Evolutionary conservation across 2,113 vertebrate genomes (phyloP).

Genomic region (Salminus brasiliensis): DNA sequence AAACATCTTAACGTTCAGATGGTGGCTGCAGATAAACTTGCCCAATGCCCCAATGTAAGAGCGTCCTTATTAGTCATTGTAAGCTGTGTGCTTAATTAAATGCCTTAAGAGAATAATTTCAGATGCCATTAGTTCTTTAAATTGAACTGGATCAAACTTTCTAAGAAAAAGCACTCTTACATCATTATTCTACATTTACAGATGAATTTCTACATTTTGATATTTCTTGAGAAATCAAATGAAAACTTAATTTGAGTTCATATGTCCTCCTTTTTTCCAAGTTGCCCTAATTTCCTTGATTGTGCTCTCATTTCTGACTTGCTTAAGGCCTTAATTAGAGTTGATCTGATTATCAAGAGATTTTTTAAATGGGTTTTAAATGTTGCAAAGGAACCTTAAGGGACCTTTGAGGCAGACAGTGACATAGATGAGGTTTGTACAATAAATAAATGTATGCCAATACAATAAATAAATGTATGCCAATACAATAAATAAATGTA

Average conservation of each 20-base stretch:
- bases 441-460: too few species aligned
- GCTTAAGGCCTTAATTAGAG: constrained; percentile 23
- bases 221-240: constrained; percentile 14
- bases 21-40: constrained; percentile 96
- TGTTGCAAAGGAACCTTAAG: not conserved
- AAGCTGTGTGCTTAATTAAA: not conserved
- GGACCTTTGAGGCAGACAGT: constrained; percentile 12
- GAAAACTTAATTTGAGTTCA: not conserved
- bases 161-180: too few species aligned
- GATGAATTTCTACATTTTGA: not conserved
- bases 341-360: constrained; percentile 28
- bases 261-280: not conserved
- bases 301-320: constrained; percentile 9
- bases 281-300: constrained; percentile 27
- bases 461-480: not conserved
- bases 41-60: constrained; percentile 94
- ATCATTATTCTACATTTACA: too few species aligned
- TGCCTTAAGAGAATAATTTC: too few species aligned
- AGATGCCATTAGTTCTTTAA: not conserved
- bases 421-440: constrained; percentile 26
- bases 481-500: not conserved
- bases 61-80: constrained; percentile 60
- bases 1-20: constrained; percentile 99
- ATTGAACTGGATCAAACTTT: not conserved
- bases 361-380: constrained; percentile 22